Base-by-base conservation (phyloP, 2,113 vertebrate species). In the Laterallus jamaicensis region DNA sequence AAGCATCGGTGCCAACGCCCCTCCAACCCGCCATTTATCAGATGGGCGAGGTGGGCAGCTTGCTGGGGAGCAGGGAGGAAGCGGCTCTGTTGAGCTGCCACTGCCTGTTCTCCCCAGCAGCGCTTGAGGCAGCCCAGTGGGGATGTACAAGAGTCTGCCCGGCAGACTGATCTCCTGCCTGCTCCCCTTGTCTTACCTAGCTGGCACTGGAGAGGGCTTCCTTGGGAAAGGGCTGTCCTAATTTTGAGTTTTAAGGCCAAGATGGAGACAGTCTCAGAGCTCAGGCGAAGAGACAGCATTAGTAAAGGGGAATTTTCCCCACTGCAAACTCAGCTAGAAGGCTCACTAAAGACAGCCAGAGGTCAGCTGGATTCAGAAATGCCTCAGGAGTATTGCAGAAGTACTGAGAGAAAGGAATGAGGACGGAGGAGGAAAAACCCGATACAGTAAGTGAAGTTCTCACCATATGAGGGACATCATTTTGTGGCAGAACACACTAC, bases 121-220 rank as follows among this genome's bases (percentile, higher is more conserved):
- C 4, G 1, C 82, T 85, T 32, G 39, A 0, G 0, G 42, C 76
- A 49, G 6, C 29, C 50, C 62, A 4, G 0, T 4, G 21, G 44
- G 25, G 11, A 71, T 52, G 37, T 32, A 15, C 62, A 9, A 22
- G 47, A 55, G 8, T 12, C 52, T 63, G 63, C 56, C 32, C 68
- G 67, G 5, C 0, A 0, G 59, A 28, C 64, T 8, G 47, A 18
- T 37, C 58, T 82, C 52, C 42, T 70, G 70, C 59, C 76, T 42
- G 11, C 62, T 52, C 44, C 76, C 31, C 17, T 75, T 32, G 8
- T 58, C 32, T 28, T 39, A 12, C 13, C 60, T 17, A 52, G 62
- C 44, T 5, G 11, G 71, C 75, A 47, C 25, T 60, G 84, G 49
- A 71, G 28, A 39, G 58, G 64, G 18, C 49, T 88, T 96, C 64